Evolutionary conservation across 2,113 vertebrate genomes (phyloP), one percentile per base, ranked within the genome.

Genomic region (Lanius collurio): DNA sequence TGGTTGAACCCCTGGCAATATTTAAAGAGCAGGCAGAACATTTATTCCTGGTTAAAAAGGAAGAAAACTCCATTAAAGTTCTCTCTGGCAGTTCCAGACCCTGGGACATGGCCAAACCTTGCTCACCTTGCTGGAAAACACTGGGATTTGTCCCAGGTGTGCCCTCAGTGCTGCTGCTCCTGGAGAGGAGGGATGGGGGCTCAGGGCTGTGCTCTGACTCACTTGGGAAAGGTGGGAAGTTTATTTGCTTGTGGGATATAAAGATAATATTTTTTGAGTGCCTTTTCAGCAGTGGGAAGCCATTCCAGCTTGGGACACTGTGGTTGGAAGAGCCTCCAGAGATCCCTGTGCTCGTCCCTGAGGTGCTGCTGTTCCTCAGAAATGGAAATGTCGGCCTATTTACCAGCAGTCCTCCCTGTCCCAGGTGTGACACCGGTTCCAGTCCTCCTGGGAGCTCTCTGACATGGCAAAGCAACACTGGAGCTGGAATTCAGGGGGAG

Each of bases 381-480:
- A 79, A n/a, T 31, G n/a, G 35, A 7, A 47, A 23, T 65, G 16
- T 6, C 6, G 2, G 11, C 23, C 6, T 42, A 3, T 64, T 50
- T 35, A 1, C 31, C 30, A 37, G n/a, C 37, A 62, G n/a, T 17
- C 19, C 21, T 17, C 37, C 10, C 2, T 33, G 47, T 39, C 9
- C 52, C 37, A 31, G 76, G 15, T 60, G 28, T 1, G n/a, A 12
- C 62, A 11, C 21, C 20, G 20, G 20, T 67, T 27, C 33, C 44
- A 53, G 37, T 4, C 23, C 53, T 60, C 1, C 1, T 35, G 11
- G 33, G 23, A 91, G 26, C 62, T 60, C 22, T 44, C 22, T 49
- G 62, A 21, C 0, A 0, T 27, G n/a, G 9, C 50, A 37, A 44
- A 69, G 83, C 9, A 9, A 15, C 22, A 1, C 6, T 23, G 47